Base-by-base conservation (phyloP, 2,888 invertebrate species). In the Rhagium mordax region DNA sequence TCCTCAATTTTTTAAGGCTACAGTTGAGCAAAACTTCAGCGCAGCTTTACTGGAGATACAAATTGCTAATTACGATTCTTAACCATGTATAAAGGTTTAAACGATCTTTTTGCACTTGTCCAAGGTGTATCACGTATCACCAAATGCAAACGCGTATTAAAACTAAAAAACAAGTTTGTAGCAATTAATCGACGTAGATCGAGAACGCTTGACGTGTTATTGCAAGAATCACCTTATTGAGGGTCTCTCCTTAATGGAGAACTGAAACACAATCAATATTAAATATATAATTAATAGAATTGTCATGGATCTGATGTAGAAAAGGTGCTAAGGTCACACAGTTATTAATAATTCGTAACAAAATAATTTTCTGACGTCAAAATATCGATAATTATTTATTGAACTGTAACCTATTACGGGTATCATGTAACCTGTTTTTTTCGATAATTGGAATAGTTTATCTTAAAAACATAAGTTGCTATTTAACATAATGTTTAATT, bases 301-400 rank as follows among this genome's bases (percentile, higher is more conserved):
- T 72, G 60, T 74, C 71, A 64, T 74, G 72, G 72, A 74, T 69
- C 74, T 57, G 69, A 70, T 70, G 62, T 67, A 71, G 33, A 47
- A 27, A 76, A 70, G 71, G 76, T 76, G 78, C 65, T 70, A 51
- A 78, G 74, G 74, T 78, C 78, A 55, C 78, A 78, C 78, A 70
- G 60, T 74, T 24, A 70, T 78, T 70, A 74, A 66, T 76, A 71
- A 73, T 78, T 74, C 49, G 72, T 62, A 60, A 57, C 53, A 64
- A 55, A 49, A 70, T 76, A 70, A 74, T 76, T 72, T 70, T n/a
- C 68, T 78, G 74, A 76, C 73, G 76, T 76, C 64, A 60, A 47
- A 53, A 47, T 70, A 47, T 67, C 55, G 21, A 33, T 70, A 67
- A 71, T 76, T 65, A 70, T 75, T n/a, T 68, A 51, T 71, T 59